These are phyloP conservation scores for Heliconius cydno DNA, from an alignment of 2,888 invertebrate species.

Conservation along the genomic window DNA sequence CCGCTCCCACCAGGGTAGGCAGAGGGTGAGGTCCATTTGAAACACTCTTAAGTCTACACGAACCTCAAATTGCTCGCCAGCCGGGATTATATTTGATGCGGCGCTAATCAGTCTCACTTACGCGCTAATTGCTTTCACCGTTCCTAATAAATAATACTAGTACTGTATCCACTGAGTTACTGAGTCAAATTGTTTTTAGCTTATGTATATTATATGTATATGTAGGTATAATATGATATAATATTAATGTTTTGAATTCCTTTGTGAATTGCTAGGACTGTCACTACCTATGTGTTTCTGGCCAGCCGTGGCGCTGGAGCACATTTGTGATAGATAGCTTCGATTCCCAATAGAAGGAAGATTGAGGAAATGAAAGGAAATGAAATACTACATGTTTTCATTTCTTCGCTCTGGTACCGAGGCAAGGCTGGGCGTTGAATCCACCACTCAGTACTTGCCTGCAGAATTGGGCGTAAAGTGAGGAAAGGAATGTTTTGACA, in stretches of 20 bases:
- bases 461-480: no score
- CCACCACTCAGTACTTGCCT: no score
- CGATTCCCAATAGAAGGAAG: no score
- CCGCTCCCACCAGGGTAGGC: no score
- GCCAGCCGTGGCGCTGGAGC: no score
- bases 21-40: background rate
- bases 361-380: no score
- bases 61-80: slow-evolving; percentile 67
- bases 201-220: background rate
- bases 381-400: no score
- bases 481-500: no score
- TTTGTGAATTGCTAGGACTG: background rate
- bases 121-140: slow-evolving; percentile 72
- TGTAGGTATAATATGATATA: background rate
- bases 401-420: no score
- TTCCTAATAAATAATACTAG: slow-evolving; percentile 55
- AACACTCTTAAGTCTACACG: slow-evolving; percentile 44
- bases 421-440: no score
- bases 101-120: slow-evolving; percentile 76
- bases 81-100: slow-evolving; percentile 74
- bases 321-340: no score
- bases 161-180: slow-evolving; percentile 35
- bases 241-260: background rate
- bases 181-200: slow-evolving; percentile 15
- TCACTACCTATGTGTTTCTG: no score